Base-by-base conservation (phyloP, 2,113 vertebrate species). In the Machaerirhynchus nigripectus region DNA sequence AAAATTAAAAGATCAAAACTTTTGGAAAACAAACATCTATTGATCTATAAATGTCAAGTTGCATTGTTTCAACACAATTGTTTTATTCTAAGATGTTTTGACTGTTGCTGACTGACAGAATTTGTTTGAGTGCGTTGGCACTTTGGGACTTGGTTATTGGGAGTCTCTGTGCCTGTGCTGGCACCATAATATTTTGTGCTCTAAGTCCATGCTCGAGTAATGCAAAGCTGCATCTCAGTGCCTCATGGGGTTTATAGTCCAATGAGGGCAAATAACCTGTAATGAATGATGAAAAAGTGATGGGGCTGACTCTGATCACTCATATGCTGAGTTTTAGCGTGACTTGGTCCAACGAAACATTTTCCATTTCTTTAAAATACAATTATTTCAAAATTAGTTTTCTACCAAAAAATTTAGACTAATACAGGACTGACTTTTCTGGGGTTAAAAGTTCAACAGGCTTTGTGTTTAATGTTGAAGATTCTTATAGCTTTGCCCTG, bases 1-100 rank as follows among this genome's bases (percentile, higher is more conserved):
- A 90, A 85, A 80, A 53, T 47, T 55, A 47, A 78, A 92, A 90
- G 40, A 81, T 74, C 63, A 80, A 81, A 95, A 73, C 30, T 61
- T 90, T 15, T 11, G 35, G 47, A 52, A 84, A 84, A 68, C 27
- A 71, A 67, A 50, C 19, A 64, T 1, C 2, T 86, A 88, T 89
- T 56, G 53, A 84, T 92, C 46, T 71, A 8, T 44, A 92, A 78
- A 96, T 87, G 80, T 52, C 83, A 87, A 49, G 28, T 35, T 82
- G 22, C 8, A 16, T 68, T 68, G 13, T 84, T 89, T 78, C 67
- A 46, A 49, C 20, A 26, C 0, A n/a, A n/a, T n/a, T n/a, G 0
- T 73, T 75, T 89, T 90, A 65, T 90, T 83, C 33, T 55, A 82
- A 57, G 21, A n/a, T 35, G 16, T 57, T 89, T 76, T 76, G 44